These are phyloP conservation scores for Brassicogethes aeneus DNA, from an alignment of 2,888 invertebrate species.

Conservation along the genomic window DNA sequence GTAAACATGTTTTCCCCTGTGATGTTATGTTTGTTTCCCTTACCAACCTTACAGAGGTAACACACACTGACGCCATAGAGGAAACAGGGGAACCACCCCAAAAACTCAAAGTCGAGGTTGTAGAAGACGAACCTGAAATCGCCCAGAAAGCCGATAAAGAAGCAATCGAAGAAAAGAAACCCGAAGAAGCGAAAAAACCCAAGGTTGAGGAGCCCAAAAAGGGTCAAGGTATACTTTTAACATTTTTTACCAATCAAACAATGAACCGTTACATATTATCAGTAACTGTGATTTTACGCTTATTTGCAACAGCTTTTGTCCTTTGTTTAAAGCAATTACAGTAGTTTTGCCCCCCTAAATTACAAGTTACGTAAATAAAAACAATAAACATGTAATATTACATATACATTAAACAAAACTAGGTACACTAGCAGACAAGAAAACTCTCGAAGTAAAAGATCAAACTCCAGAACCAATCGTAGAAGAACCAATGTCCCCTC, in stretches of 20 bases:
- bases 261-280: no score
- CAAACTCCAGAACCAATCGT: conserved; percentile 26
- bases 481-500: conserved; percentile 27
- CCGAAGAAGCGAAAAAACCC: conserved; percentile 25
- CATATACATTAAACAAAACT: neutral
- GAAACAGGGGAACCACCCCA: conserved; percentile 33
- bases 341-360: no score
- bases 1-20: neutral
- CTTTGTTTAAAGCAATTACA: no score
- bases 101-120: conserved; percentile 43
- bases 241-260: neutral
- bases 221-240: conserved; percentile 19
- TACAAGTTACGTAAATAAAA: neutral
- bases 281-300: conserved; percentile 7
- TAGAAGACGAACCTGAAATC: conserved; percentile 39
- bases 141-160: conserved; percentile 22
- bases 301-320: conserved; percentile 5
- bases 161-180: conserved; percentile 22
- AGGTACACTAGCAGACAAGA: conserved; percentile 23
- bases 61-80: conserved; percentile 37
- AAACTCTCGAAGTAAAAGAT: conserved; percentile 23
- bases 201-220: conserved; percentile 25
- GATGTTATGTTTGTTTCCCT: no score
- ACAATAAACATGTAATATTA: neutral
- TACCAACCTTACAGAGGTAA: conserved; percentile 39